phyloP scores from a whole-genome alignment of 2,888 invertebrate species.

The Brenthis ino region DNA sequence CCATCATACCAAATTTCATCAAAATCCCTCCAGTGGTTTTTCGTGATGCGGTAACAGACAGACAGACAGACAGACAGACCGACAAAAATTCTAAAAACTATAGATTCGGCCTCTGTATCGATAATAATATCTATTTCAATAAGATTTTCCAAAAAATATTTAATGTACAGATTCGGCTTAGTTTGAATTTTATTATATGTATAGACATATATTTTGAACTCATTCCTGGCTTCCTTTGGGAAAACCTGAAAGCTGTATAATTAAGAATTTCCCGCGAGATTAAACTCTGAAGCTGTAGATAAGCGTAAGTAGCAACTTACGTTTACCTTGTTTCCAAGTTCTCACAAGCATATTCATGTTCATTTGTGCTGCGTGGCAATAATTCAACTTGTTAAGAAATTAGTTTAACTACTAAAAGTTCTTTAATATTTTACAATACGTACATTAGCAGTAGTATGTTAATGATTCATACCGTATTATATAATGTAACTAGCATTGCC shows the following conservation, averaged over 20 bases:
- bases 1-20: no score
- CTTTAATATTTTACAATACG: not conserved
- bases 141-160: no score
- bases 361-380: conserved; percentile 16
- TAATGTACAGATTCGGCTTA: no score
- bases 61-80: no score
- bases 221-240: not conserved
- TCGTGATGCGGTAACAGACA: no score
- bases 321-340: conserved; percentile 10
- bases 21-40: no score
- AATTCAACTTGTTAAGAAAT: conserved; percentile 7
- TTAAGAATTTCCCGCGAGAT: conserved; percentile 10
- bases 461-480: not conserved
- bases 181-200: no score
- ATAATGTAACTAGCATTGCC: not conserved
- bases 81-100: no score
- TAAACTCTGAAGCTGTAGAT: conserved; percentile 4
- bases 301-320: conserved; percentile 5
- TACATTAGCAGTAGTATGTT: not conserved
- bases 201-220: no score
- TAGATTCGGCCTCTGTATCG: no score
- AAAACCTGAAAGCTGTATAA: conserved; percentile 1
- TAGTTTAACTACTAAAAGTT: not conserved
- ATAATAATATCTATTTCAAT: no score
- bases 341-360: conserved; percentile 7